Evolutionary conservation across 2,888 invertebrate species (phyloP).

Genomic region (Steinernema scapterisci): DNA sequence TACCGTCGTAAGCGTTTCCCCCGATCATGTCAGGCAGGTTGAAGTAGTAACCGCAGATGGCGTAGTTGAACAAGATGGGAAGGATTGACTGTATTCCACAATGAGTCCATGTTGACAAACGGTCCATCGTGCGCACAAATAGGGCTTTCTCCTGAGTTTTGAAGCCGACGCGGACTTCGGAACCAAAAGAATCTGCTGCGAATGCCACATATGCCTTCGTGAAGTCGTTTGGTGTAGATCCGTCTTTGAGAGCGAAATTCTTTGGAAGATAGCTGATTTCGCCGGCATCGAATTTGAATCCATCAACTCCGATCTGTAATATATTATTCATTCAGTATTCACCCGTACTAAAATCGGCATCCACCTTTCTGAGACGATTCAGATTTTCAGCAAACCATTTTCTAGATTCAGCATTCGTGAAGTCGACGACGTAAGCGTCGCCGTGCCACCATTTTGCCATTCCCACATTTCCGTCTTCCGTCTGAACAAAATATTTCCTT

Average conservation of each 20-base stretch:
- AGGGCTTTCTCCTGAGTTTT: slow-evolving; percentile 82
- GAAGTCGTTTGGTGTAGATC: slow-evolving; percentile 81
- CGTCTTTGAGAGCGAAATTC: slow-evolving; percentile 41
- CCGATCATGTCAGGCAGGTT: slow-evolving; percentile 91
- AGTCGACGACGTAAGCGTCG: slow-evolving; percentile 81
- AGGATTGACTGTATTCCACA: slow-evolving; percentile 67
- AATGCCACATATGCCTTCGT: slow-evolving; percentile 70
- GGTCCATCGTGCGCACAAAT: slow-evolving; percentile 83
- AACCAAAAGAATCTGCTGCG: slow-evolving; percentile 62
- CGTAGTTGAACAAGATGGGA: slow-evolving; percentile 38
- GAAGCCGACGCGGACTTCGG: slow-evolving; percentile 84
- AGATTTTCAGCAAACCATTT: slow-evolving; percentile 76
- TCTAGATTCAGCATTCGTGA: slow-evolving; percentile 81
- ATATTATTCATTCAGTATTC: too few relatives aligned
- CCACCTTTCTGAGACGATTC: not conserved
- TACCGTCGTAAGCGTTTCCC: slow-evolving; percentile 74
- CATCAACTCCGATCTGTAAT: slow-evolving; percentile 76
- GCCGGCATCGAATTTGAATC: slow-evolving; percentile 86
- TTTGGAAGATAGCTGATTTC: slow-evolving; percentile 71
- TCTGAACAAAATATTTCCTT: slow-evolving; percentile 71
- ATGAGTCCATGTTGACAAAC: slow-evolving; percentile 86
- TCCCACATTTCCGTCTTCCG: slow-evolving; percentile 71
- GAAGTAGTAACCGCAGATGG: slow-evolving; percentile 80
- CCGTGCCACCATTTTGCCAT: slow-evolving; percentile 83
- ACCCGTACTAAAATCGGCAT: too few relatives aligned